These are phyloP conservation scores for Carassius auratus DNA, from an alignment of 2,113 vertebrate genomes.

Conservation along the genomic window DNA sequence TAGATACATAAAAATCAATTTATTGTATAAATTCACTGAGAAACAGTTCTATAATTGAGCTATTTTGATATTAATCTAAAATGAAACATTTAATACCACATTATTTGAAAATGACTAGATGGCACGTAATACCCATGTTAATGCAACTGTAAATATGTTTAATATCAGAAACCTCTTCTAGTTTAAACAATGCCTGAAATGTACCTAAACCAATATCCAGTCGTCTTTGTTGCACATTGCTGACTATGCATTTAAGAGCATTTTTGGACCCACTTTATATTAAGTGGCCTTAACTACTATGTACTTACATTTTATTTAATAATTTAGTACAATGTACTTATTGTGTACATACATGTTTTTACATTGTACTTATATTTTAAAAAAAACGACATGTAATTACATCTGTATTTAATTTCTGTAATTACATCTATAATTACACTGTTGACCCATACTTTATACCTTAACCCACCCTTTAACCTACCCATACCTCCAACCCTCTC, in stretches of 20 bases:
- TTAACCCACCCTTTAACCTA: no score
- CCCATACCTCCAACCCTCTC: no score
- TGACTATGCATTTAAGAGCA: constrained; percentile 7
- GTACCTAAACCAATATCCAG: background rate
- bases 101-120: constrained; percentile 32
- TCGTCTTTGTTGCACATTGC: background rate
- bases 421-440: no score
- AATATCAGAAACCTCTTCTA: constrained; percentile 48
- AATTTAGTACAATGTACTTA: no score
- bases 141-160: constrained; percentile 3
- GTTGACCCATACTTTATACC: no score
- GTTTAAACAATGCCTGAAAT: constrained; percentile 49
- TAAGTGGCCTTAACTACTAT: no score
- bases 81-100: background rate
- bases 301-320: no score
- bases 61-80: background rate
- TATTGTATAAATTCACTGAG: no score
- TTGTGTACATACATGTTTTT: no score
- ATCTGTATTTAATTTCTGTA: no score
- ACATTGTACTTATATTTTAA: no score
- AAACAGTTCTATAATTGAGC: background rate
- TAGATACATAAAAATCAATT: constrained; percentile 6
- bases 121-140: background rate
- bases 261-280: background rate
- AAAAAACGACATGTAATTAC: no score